These are phyloP conservation scores for Thryonomys swinderianus DNA, from an alignment of 2,113 vertebrate species.

Conservation along the genomic window DNA sequence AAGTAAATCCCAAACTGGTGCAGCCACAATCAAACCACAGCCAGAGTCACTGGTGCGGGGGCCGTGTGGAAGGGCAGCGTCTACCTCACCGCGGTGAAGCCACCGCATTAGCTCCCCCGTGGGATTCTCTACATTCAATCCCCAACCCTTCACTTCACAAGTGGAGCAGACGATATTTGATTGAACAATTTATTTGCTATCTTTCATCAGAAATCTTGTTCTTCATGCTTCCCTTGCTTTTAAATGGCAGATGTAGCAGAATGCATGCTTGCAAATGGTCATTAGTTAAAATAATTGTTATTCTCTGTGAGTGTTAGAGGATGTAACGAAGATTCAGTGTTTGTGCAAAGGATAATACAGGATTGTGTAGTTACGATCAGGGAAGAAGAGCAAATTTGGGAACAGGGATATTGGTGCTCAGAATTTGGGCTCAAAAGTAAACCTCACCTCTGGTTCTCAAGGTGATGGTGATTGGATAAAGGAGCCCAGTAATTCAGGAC, in stretches of 20 bases:
- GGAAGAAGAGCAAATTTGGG: background rate
- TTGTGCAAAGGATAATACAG: background rate
- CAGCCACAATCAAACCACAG: background rate
- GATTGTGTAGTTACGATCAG: background rate
- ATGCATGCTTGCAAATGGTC: background rate
- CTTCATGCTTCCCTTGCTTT: constrained; percentile 19
- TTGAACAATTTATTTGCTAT: background rate
- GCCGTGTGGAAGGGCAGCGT: background rate
- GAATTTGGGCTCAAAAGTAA: constrained; percentile 45
- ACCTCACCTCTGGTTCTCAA: background rate
- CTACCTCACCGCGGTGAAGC: background rate
- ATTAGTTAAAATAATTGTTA: background rate
- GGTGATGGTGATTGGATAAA: background rate
- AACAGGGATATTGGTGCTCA: background rate
- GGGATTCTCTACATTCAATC: background rate
- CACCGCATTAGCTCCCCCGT: background rate
- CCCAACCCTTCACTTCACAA: background rate
- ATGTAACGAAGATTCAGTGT: background rate
- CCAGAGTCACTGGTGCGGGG: background rate
- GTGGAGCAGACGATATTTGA: background rate
- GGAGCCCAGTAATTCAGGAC: background rate
- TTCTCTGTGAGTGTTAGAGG: background rate
- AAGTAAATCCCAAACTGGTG: background rate
- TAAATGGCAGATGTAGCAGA: background rate
- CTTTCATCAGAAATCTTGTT: constrained; percentile 10